Evolutionary conservation across 2,113 vertebrate species (phyloP).

Genomic region (Proteles cristata): DNA sequence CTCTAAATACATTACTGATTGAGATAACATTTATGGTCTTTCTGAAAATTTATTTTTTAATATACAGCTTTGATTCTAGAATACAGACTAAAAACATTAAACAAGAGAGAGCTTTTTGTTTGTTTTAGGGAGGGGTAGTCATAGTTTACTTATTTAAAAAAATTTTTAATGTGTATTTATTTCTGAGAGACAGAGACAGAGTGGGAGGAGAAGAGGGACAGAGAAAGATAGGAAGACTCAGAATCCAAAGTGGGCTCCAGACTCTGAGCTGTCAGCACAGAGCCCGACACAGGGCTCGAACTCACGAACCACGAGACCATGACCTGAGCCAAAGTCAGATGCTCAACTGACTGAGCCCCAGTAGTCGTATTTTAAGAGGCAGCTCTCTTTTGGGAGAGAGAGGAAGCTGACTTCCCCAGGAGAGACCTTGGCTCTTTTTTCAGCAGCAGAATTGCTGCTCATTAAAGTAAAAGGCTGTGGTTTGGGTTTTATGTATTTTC

Average conservation of each 20-base stretch:
- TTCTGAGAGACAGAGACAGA: too few relatives aligned
- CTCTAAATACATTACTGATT: not conserved
- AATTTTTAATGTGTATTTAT: too few relatives aligned
- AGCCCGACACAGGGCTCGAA: too few relatives aligned
- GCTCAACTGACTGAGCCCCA: too few relatives aligned
- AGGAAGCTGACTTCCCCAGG: constrained; percentile 29
- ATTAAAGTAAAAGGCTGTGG: constrained; percentile 58
- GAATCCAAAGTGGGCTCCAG: too few relatives aligned
- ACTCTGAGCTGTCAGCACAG: too few relatives aligned
- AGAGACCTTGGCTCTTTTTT: constrained; percentile 34
- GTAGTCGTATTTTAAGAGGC: constrained; percentile 4
- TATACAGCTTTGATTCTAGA: not conserved
- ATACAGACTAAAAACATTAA: not conserved
- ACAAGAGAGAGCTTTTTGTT: constrained; percentile 31
- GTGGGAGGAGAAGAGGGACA: too few relatives aligned
- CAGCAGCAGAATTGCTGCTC: constrained; percentile 37
- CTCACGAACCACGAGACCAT: too few relatives aligned
- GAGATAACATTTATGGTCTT: not conserved
- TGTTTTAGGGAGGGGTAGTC: not conserved
- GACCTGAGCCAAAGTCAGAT: too few relatives aligned
- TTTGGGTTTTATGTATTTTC: constrained; percentile 61
- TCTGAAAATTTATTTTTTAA: constrained; percentile 50
- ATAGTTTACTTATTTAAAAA: not conserved
- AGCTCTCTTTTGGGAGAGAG: constrained; percentile 21
- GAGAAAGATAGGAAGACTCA: too few relatives aligned